Base-by-base conservation (phyloP, 2,888 invertebrate species). In the Drosophila robusta region DNA sequence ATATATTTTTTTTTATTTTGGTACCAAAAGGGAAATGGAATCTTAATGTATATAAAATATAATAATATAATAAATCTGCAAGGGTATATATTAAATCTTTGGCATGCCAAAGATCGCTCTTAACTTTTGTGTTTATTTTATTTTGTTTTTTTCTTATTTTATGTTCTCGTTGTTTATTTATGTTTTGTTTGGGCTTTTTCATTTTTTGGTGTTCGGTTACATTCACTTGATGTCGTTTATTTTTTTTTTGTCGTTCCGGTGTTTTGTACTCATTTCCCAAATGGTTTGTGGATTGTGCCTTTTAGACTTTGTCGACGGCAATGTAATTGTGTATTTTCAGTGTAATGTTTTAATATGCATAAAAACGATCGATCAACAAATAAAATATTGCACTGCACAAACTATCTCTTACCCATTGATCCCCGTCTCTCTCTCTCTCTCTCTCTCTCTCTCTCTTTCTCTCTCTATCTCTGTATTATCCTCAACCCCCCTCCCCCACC, bases 201-300 rank as follows among this genome's bases (percentile, higher is more conserved):
- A 26, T 52, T 44, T n/a, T 26, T 46, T 62, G 75, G 78, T 81
- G 63, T 62, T 62, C 44, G 82, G 78, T 51, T 67, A 24, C 51
- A 18, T 52, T 41, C 44, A 63, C 51, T 47, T 44, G 41, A 44
- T 61, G 36, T 52, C 26, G 42, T 56, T 56, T 70, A 11, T 39
- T 29, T 41, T n/a, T 29, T 42, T 49, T 44, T 22, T 18, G 32
- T 47, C 41, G 34, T 14, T 42, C 58, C 12, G 44, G 14, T 45
- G 11, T 12, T 36, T 45, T 26, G 16, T 45, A 11, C 16, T 26
- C 24, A 46, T 26, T 46, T 55, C 24, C 8, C 8, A 1, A 44
- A 39, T 46, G 75, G 67, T 63, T 42, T 36, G 34, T 44, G 44
- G 70, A 44, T 52, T 54, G 16, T 55, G 24, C 6, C 11, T n/a